Conservation (phyloP, 2,113 vertebrate species). For the Nymphicus hollandicus region DNA sequence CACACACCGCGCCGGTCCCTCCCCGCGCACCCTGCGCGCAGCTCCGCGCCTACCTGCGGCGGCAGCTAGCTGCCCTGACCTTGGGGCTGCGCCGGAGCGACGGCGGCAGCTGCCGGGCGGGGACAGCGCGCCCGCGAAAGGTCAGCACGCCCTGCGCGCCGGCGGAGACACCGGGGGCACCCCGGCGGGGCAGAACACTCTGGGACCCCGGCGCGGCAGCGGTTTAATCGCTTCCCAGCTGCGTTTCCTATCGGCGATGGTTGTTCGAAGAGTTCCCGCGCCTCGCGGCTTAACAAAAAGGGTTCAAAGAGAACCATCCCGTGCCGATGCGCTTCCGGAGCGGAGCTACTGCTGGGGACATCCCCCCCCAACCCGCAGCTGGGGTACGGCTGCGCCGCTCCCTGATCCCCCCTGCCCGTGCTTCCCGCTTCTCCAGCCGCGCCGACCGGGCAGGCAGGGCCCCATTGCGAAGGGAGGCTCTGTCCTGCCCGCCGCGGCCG, state of each 20-base stretch:
- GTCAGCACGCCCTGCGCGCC: background rate
- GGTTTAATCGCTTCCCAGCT: background rate
- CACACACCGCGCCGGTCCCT: background rate
- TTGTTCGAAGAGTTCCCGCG: background rate
- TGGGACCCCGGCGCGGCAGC: background rate
- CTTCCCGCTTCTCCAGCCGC: background rate
- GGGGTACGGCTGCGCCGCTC: accelerated
- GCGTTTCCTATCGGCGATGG: too few relatives aligned
- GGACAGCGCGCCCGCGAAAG: slow-evolving; percentile 31
- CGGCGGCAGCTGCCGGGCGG: background rate
- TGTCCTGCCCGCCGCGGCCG: too few relatives aligned
- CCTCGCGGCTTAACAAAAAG: background rate
- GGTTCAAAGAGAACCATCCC: background rate
- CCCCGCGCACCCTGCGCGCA: background rate
- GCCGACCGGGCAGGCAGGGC: background rate
- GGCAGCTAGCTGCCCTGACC: background rate
- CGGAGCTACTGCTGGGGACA: too few relatives aligned
- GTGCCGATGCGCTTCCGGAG: background rate
- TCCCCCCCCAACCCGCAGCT: background rate
- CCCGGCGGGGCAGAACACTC: too few relatives aligned
- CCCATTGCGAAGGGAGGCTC: accelerated
- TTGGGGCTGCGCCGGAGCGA: slow-evolving; percentile 4
- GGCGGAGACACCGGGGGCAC: background rate
- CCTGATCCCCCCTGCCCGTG: background rate
- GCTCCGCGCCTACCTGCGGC: slow-evolving; percentile 6